phyloP scores from a whole-genome alignment of 2,797 vertebrate genomes.

The Sphenodon punctatus region DNA sequence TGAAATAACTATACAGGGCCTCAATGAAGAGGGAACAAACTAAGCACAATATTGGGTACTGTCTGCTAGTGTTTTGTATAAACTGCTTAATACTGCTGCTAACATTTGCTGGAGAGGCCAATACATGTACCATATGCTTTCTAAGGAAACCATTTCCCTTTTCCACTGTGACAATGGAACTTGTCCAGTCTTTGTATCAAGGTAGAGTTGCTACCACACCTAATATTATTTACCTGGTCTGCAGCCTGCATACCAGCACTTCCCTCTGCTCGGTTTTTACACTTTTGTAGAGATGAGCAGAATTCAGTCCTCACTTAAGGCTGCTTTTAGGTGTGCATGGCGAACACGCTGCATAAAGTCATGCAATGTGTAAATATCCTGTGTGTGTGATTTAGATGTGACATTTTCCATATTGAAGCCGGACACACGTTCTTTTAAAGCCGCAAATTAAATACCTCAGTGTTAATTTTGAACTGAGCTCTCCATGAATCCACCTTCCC shows the following conservation, averaged over 20 bases:
- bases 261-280: background rate
- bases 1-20: too few relatives aligned
- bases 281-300: background rate
- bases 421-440: too few relatives aligned
- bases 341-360: too few relatives aligned
- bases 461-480: background rate
- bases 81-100: background rate
- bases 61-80: background rate
- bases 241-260: background rate
- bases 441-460: too few relatives aligned
- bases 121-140: background rate
- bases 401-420: too few relatives aligned
- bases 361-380: too few relatives aligned
- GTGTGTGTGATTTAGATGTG: too few relatives aligned
- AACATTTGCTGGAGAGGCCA: background rate
- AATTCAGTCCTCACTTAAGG: background rate
- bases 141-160: background rate
- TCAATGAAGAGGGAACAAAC: too few relatives aligned
- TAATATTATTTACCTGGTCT: background rate
- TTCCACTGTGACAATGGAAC: background rate
- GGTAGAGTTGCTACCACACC: background rate
- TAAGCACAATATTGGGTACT: background rate
- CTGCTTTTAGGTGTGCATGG: too few relatives aligned
- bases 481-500: background rate
- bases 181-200: constrained; percentile 31